Evolutionary conservation across 2,113 vertebrate species (phyloP), one percentile per base, ranked within the genome.

Genomic region (Ammodytes dubius): DNA sequence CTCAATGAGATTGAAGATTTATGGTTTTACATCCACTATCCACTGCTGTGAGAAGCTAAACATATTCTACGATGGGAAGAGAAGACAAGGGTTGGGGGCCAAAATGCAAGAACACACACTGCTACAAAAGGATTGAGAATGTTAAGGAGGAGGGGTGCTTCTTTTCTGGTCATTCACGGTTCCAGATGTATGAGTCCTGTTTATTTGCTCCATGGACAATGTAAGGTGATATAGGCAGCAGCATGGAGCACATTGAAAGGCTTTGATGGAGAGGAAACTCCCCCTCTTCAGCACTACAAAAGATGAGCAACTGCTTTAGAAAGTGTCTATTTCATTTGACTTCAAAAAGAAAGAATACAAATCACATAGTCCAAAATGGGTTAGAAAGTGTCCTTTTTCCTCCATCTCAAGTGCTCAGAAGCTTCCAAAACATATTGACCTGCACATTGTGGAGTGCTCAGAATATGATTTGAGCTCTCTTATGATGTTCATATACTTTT

Each of bases 11-110:
- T 3, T 2, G 43, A 64, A 87, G 59, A 87, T 89, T 89, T 83
- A 91, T 82, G 70, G 71, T 83, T 87, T 90, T 84, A 93, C 70
- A 81, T 89, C 74, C 78, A 80, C 77, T 27, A 27, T 27, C 27
- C 27, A 27, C 27, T 27, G 27, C 27, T 73, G 58, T 84, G 39
- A 85, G 69, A 85, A 79, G 52, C 82, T 65, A 5, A 77, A 46
- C 27, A 43, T 57, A 7, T 71, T 27, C 47, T 35, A 10, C 15
- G 70, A 5, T 27, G 13, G 53, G 49, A 58, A 58, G 39, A 7
- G 70, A 15, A 54, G 14, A 53, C 8, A 5, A 27, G 46, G 10
- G 13, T 50, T 57, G 10, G 52, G 8, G 27, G 27, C 27, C 6
- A 6, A 5, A 4, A 37, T 3, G n/a, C 46, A 59, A 75, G 37